Evolutionary conservation across 2,113 vertebrate genomes (phyloP).

Genomic region (Phaethon lepturus): DNA sequence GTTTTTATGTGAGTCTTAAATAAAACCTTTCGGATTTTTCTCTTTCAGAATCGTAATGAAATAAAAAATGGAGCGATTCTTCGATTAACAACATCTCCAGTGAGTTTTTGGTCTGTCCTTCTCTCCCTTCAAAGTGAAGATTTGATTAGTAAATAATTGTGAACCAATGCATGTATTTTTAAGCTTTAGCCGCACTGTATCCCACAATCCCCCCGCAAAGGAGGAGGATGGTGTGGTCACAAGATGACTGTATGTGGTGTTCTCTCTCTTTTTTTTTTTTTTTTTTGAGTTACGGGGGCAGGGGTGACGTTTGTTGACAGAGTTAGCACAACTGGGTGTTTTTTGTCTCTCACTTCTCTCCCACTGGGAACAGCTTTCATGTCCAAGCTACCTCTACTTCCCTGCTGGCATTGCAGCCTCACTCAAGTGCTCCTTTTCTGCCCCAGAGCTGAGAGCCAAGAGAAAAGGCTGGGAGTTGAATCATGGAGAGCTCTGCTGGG

Average conservation of each 20-base stretch:
- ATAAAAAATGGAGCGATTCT: conserved; percentile 98
- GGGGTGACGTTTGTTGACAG: neutral
- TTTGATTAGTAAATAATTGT: neutral
- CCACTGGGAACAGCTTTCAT: neutral
- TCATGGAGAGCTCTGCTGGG: neutral
- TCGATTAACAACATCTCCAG: conserved; percentile 92
- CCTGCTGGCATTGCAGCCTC: neutral
- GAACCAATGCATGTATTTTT: neutral
- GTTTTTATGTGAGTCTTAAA: neutral
- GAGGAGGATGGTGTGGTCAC: neutral
- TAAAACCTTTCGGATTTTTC: conserved; percentile 33
- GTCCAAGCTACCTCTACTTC: neutral
- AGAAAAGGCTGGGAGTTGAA: neutral
- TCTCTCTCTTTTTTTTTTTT: neutral
- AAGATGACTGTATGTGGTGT: neutral
- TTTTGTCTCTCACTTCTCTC: neutral
- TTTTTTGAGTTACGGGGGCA: neutral
- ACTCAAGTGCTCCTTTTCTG: neutral
- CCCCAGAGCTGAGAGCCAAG: neutral
- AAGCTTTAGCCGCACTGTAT: neutral
- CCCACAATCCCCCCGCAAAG: neutral
- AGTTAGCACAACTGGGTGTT: neutral
- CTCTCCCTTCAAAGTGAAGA: neutral
- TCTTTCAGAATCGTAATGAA: conserved; percentile 94
- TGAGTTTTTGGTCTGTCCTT: conserved; percentile 77